phyloP scores from a whole-genome alignment of 2,113 vertebrate species.

The Vidua chalybeata region DNA sequence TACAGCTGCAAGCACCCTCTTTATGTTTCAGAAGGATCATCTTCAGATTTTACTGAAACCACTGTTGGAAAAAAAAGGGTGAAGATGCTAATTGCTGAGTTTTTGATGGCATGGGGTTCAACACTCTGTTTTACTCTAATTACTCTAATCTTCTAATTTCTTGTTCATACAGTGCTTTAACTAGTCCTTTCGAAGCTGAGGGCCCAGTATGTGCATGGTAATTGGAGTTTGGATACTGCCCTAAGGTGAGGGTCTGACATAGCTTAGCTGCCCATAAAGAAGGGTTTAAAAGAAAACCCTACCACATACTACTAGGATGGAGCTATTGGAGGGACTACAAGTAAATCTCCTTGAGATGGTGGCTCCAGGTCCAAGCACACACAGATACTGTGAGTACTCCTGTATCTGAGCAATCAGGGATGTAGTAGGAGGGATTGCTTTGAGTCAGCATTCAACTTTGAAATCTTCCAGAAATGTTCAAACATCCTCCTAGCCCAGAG shows the following conservation, averaged over 20 bases:
- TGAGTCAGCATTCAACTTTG: not conserved
- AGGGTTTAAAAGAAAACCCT: not conserved
- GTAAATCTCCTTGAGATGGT: not conserved
- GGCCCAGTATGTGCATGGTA: too few relatives aligned
- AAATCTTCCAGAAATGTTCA: not conserved
- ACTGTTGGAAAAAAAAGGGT: too few relatives aligned
- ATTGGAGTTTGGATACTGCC: not conserved
- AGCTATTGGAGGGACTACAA: not conserved
- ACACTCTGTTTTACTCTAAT: not conserved
- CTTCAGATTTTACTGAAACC: not conserved
- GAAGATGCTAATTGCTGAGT: not conserved
- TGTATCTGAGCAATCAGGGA: not conserved
- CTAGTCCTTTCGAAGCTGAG: not conserved
- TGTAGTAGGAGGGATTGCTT: not conserved
- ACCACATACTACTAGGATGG: not conserved
- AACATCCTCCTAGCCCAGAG: not conserved
- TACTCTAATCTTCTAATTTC: not conserved
- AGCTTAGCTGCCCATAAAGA: not conserved
- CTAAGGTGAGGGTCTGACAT: not conserved
- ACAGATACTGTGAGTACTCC: rapidly evolving
- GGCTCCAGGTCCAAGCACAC: not conserved
- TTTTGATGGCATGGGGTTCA: not conserved
- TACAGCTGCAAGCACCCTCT: not conserved
- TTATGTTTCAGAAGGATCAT: not conserved
- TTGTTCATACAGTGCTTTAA: not conserved